phyloP scores from a whole-genome alignment of 2,888 invertebrate genomes.

The Microplitis deprimator region DNA sequence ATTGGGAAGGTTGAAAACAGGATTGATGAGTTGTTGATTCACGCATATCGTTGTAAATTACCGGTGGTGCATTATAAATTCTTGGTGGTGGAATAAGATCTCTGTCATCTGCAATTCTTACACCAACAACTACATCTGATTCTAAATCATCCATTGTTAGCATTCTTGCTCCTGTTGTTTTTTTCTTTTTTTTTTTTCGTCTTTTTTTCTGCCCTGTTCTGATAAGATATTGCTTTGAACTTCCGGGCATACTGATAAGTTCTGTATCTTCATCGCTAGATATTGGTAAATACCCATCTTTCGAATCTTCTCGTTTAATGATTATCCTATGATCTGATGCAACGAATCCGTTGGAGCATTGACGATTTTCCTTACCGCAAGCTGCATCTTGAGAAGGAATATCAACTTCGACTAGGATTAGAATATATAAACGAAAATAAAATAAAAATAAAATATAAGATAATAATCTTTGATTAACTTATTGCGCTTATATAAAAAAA shows the following conservation, averaged over 20 bases:
- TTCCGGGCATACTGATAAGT: constrained; percentile 60
- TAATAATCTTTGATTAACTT: too few species aligned
- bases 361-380: constrained; percentile 68
- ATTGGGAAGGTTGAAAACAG: constrained; percentile 25
- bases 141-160: constrained; percentile 52
- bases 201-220: constrained; percentile 46
- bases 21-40: constrained; percentile 19
- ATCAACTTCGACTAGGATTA: constrained; percentile 65
- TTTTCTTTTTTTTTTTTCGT: constrained; percentile 59
- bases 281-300: constrained; percentile 65
- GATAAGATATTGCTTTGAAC: constrained; percentile 48
- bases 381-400: constrained; percentile 66
- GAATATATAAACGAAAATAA: constrained; percentile 39
- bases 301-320: constrained; percentile 60
- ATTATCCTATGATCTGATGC: constrained; percentile 48
- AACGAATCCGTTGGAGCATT: constrained; percentile 58
- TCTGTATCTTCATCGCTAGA: constrained; percentile 69
- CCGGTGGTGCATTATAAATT: background rate
- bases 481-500: too few species aligned
- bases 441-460: background rate
- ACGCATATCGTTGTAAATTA: background rate
- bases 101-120: constrained; percentile 44
- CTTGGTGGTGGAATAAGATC: constrained; percentile 36
- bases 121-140: constrained; percentile 42
- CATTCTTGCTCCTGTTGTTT: constrained; percentile 50